Conservation (phyloP, 2,888 invertebrate species). For the Heliconius ethilla region DNA sequence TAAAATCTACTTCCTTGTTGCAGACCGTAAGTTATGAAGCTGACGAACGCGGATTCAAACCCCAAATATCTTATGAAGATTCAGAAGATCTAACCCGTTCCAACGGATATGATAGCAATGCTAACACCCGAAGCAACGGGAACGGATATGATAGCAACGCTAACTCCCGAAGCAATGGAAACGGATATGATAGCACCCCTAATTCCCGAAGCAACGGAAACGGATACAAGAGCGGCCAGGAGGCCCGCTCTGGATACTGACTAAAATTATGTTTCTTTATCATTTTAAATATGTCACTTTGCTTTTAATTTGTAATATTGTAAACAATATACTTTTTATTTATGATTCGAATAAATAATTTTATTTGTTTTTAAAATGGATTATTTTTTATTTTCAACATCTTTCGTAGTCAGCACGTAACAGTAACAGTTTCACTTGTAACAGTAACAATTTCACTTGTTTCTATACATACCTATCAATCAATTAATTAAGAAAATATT, state of each 20-base stretch:
- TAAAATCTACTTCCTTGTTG: conserved; percentile 34
- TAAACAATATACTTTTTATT: neutral
- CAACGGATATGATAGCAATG: conserved; percentile 57
- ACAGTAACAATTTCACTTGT: too few relatives aligned
- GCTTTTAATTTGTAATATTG: neutral
- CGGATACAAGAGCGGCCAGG: conserved; percentile 45
- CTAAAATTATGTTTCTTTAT: conserved; percentile 35
- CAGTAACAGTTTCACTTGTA: too few relatives aligned
- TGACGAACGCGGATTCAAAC: conserved; percentile 85
- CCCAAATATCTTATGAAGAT: conserved; percentile 85
- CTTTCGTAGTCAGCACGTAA: neutral
- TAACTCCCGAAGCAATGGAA: conserved; percentile 35
- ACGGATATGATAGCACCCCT: conserved; percentile 66
- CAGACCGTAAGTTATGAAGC: conserved; percentile 87
- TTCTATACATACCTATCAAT: neutral
- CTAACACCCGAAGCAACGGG: conserved; percentile 31
- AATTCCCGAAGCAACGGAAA: conserved; percentile 55
- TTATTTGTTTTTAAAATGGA: conserved; percentile 1
- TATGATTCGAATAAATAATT: conserved; percentile 11
- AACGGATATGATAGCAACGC: conserved; percentile 46
- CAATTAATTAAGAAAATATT: neutral
- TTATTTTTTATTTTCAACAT: neutral
- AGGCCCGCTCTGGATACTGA: conserved; percentile 50
- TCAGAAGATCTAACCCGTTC: conserved; percentile 61
- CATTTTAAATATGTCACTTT: conserved; percentile 22